Evolutionary conservation across 2,113 vertebrate genomes (phyloP).

Genomic region (Neogobius melanostomus): DNA sequence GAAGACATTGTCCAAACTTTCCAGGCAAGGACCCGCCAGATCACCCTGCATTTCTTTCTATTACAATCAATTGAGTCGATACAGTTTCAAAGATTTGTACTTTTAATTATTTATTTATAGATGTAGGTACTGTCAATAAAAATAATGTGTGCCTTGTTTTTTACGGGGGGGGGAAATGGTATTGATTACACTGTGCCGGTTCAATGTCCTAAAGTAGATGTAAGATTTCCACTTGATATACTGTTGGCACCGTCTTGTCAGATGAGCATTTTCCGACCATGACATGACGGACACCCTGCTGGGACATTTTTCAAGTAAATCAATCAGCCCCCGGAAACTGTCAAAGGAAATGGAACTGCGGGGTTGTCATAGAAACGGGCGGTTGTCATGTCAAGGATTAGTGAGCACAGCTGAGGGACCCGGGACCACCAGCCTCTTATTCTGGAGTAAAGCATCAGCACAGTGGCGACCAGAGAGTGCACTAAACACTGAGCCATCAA

Average conservation of each 20-base stretch:
- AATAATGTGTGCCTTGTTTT: no score
- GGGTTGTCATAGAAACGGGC: constrained; percentile 58
- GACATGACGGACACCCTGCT: not conserved
- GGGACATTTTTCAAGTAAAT: constrained; percentile 22
- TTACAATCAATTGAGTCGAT: no score
- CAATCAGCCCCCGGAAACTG: constrained; percentile 30
- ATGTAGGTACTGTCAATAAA: no score
- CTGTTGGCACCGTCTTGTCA: not conserved
- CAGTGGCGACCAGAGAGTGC: constrained; percentile 12
- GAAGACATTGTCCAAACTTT: no score
- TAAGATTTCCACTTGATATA: not conserved
- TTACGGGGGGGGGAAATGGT: no score
- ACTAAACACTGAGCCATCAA: constrained; percentile 17
- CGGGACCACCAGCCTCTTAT: not conserved
- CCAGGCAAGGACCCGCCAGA: no score
- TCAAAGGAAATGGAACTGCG: constrained; percentile 11
- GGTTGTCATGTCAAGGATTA: constrained; percentile 36
- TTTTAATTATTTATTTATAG: no score
- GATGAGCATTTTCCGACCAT: not conserved
- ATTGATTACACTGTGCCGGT: no score
- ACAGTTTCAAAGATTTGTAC: no score
- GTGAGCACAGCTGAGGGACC: constrained; percentile 23
- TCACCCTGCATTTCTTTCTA: no score
- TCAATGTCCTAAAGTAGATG: no score
- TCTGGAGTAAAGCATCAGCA: constrained; percentile 19